Evolutionary conservation across 2,113 vertebrate genomes (phyloP).

Genomic region (Coreoperca whiteheadi): DNA sequence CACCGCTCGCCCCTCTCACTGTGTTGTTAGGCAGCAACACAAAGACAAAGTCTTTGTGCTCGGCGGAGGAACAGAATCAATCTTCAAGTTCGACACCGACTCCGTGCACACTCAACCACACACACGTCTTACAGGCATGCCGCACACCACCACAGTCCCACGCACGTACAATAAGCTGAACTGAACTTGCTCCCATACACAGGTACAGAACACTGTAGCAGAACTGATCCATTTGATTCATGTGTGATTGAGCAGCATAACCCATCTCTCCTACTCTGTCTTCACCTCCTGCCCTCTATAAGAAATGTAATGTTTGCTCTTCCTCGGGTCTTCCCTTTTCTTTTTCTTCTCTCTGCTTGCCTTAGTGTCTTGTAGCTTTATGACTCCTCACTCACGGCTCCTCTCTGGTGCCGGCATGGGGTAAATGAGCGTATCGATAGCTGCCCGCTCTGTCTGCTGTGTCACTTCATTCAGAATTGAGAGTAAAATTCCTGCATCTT

Average conservation of each 20-base stretch:
- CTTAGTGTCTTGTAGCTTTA: conserved; percentile 19
- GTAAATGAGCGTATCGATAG: conserved; percentile 58
- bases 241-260: conserved; percentile 51
- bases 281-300: conserved; percentile 39
- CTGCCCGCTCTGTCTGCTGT: conserved; percentile 48
- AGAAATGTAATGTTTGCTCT: conserved; percentile 41
- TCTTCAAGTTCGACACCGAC: conserved; percentile 26
- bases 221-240: conserved; percentile 58
- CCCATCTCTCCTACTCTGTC: conserved; percentile 33
- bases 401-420: conserved; percentile 31
- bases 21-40: conserved; percentile 32
- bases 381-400: conserved; percentile 30
- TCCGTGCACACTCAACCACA: conserved; percentile 3
- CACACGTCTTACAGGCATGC: neutral
- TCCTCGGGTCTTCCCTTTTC: conserved; percentile 2
- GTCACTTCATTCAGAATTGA: conserved; percentile 24
- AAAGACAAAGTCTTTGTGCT: conserved; percentile 37
- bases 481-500: conserved; percentile 29
- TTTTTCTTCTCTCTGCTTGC: neutral
- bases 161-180: neutral
- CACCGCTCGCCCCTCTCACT: conserved; percentile 12
- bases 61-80: conserved; percentile 27
- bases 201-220: conserved; percentile 33
- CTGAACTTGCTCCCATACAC: conserved; percentile 7
- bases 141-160: neutral